phyloP scores from a whole-genome alignment of 37 sponge, comb jelly and placozoan species.

The Agelas oroides region DNA sequence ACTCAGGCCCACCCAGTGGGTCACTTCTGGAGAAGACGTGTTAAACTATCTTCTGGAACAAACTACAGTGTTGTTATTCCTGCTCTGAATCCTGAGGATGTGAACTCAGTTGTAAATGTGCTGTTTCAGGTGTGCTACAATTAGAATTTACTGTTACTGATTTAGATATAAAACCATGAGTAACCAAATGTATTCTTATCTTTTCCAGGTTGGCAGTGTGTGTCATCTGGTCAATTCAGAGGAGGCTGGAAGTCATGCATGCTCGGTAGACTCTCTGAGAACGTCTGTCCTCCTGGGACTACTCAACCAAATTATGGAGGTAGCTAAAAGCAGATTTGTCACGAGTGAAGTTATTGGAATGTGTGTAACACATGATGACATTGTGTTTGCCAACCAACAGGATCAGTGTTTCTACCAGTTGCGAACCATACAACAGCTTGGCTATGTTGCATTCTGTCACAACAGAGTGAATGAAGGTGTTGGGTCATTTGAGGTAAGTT shows the following conservation, averaged over 20 bases:
- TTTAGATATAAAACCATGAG: too few species aligned
- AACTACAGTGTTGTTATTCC: constrained; percentile 47
- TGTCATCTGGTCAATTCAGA: background rate
- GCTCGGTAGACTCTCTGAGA: constrained; percentile 32
- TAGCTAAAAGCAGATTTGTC: too few species aligned
- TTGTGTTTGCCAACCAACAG: too few species aligned
- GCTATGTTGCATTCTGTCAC: constrained; percentile 79
- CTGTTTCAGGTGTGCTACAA: constrained; percentile 75
- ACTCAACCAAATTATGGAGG: too few species aligned
- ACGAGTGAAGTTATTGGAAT: too few species aligned
- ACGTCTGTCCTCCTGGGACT: background rate
- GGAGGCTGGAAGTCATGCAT: background rate
- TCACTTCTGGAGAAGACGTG: background rate
- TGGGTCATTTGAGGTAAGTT: constrained; percentile 30
- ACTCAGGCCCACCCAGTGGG: too few species aligned
- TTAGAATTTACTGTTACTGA: too few species aligned
- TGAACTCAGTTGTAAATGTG: constrained; percentile 75
- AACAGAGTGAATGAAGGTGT: background rate
- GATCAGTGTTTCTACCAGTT: constrained; percentile 78
- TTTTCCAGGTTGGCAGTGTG: background rate
- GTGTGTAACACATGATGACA: too few species aligned
- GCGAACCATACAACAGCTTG: constrained; percentile 83
- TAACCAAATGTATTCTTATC: too few species aligned
- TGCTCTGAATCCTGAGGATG: constrained; percentile 69
- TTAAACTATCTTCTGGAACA: background rate